Percentiles rank a stretch among this genome's conserved stretches.
These are phyloP conservation scores for Centropus bengalensis DNA, from an alignment of 2,113 vertebrate species.

Conservation along the genomic window DNA sequence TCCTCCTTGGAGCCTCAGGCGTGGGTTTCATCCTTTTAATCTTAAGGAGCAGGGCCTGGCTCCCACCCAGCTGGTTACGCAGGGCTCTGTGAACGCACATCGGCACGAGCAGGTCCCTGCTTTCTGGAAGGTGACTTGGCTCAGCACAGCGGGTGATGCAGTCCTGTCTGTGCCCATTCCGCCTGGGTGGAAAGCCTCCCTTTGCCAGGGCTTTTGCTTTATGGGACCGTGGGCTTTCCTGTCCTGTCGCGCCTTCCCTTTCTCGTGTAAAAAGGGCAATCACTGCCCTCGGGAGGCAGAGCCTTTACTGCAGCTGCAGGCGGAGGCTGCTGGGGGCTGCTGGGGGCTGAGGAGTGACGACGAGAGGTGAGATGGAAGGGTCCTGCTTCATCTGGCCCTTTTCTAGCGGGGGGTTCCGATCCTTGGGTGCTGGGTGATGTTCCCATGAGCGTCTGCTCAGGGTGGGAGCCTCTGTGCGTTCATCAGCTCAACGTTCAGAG, in stretches of 20 bases:
- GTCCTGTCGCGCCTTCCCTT: neutral
- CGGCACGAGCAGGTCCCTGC: slow-evolving; percentile 24
- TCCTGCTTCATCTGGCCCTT: neutral
- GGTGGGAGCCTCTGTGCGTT: neutral
- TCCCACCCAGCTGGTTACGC: slow-evolving; percentile 28
- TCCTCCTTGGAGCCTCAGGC: slow-evolving; percentile 16
- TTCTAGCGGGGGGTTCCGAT: neutral
- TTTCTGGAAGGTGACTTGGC: slow-evolving; percentile 46
- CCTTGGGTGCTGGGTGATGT: neutral
- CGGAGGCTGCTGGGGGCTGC: neutral
- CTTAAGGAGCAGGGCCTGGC: slow-evolving; percentile 32
- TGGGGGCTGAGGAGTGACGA: neutral
- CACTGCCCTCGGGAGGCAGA: neutral
- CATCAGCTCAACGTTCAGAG: neutral
- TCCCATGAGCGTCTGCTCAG: neutral
- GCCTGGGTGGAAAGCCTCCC: neutral
- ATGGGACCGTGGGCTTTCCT: neutral
- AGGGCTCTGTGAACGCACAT: slow-evolving; percentile 49
- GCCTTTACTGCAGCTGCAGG: slow-evolving; percentile 15
- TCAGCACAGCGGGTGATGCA: neutral
- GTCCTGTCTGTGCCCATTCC: neutral
- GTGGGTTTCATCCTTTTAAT: slow-evolving; percentile 39
- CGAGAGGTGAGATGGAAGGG: neutral
- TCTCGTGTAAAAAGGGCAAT: neutral
- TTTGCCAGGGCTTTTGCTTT: slow-evolving; percentile 2